Evolutionary conservation across 2,797 vertebrate genomes (phyloP).

Genomic region (Petrocephalus schoutedeni): DNA sequence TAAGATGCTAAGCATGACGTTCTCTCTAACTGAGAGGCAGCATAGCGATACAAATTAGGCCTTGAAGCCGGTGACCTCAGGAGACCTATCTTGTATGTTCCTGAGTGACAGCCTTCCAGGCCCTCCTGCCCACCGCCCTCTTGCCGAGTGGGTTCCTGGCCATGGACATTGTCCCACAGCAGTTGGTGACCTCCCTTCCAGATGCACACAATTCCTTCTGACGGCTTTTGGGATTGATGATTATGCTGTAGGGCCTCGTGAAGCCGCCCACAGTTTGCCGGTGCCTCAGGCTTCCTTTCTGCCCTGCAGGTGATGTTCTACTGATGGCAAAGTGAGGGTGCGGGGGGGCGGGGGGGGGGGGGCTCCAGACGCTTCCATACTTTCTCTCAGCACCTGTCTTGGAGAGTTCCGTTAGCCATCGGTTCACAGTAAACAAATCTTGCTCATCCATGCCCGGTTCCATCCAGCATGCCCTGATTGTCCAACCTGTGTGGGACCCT

Average conservation of each 20-base stretch:
- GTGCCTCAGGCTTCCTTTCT: neutral
- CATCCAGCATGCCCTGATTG: neutral
- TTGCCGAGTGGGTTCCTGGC: neutral
- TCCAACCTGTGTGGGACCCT: neutral
- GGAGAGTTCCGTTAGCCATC: neutral
- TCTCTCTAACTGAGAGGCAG: neutral
- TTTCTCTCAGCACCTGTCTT: neutral
- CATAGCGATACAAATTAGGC: neutral
- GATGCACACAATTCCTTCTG: neutral
- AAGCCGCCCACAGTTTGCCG: neutral
- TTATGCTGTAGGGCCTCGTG: neutral
- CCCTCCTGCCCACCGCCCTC: neutral
- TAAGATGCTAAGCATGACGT: neutral
- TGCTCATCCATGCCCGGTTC: neutral
- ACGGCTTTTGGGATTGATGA: neutral
- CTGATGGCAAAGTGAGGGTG: neutral
- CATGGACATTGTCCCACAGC: neutral
- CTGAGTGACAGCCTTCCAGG: neutral
- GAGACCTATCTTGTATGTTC: neutral
- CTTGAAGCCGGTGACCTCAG: neutral
- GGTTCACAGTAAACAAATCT: neutral
- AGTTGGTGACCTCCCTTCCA: neutral
- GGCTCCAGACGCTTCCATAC: neutral
- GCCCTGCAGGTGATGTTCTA: neutral
- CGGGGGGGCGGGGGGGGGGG: neutral